Evolutionary conservation across 1,140 invertebrate species (phyloP), one percentile per base, ranked within the genome.

Genomic region (Eueides isabella): DNA sequence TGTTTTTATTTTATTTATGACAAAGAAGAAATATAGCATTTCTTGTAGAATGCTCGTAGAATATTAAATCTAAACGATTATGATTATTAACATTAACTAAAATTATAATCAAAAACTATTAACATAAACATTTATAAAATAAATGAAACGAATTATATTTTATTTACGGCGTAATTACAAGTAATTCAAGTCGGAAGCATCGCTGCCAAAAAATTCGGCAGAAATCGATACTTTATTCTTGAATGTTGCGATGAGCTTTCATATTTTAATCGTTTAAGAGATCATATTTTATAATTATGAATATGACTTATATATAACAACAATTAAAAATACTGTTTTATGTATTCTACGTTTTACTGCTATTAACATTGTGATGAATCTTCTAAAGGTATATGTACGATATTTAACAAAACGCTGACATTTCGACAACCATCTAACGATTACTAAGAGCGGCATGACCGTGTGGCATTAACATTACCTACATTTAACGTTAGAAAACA

Each of bases 381-480:
- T 79, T 78, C 71, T 68, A 71, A 71, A 80, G 65, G 67, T 79
- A 79, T 71, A 81, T 75, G 82, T 78, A 80, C 65, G 80, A 82
- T 85, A 83, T 82, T 84, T 80, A 85, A 82, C 80, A 78, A 82
- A 82, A 85, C 71, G 80, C 83, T 86, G 85, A 85, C 85, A 88
- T 88, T 87, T 88, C 76, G 71, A 76, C 80, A 83, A 72, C 76
- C 68, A 82, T 79, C 75, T 73, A 80, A 78, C 79, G 75, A 82
- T 86, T 84, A 83, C 79, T 85, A 77, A 80, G 71, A 79, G 74
- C 77, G 73, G 78, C 80, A 76, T 72, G 72, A 84, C 78, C 79
- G 83, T 83, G 72, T 70, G 84, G 78, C 85, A 89, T 89, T 89
- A 86, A 80, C 74, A 80, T 84, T 81, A 85, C 81, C 80, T 84